Conservation (phyloP, 2,888 invertebrate species). For the Cryptus viduatorius region DNA sequence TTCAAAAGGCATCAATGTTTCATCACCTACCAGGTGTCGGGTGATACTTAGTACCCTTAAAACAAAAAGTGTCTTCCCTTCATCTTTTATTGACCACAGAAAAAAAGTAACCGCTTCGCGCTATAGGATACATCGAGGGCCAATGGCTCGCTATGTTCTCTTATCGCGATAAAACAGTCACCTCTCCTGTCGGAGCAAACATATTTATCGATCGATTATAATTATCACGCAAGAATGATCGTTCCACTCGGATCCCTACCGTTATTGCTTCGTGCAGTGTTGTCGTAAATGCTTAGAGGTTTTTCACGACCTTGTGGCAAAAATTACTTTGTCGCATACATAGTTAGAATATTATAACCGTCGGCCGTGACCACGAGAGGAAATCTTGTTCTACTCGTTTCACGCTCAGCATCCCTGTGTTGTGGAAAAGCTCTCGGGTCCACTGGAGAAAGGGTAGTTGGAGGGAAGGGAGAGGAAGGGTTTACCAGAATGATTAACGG, state of each 20-base stretch:
- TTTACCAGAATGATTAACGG: conserved; percentile 33
- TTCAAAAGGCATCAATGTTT: neutral
- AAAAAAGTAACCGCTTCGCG: neutral
- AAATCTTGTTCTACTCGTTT: conserved; percentile 39
- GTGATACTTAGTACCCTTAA: neutral
- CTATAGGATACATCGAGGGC: neutral
- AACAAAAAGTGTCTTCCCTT: neutral
- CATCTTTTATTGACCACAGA: neutral
- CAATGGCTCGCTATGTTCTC: neutral
- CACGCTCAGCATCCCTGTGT: neutral
- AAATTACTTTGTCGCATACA: conserved; percentile 3
- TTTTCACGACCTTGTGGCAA: conserved; percentile 42
- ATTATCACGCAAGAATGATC: conserved; percentile 44
- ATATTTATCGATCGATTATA: conserved; percentile 33
- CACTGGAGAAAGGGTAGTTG: neutral
- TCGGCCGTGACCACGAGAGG: conserved; percentile 49
- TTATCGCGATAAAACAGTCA: neutral
- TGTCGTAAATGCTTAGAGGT: neutral
- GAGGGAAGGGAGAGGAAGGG: neutral
- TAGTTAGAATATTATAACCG: neutral
- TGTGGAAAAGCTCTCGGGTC: neutral
- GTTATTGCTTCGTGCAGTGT: conserved; percentile 26
- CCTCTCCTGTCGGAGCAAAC: neutral
- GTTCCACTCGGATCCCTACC: conserved; percentile 33
- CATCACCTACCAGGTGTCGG: neutral